These are phyloP conservation scores for Imbricaverruca yamaguchii DNA, from an alignment of 2,888 invertebrate genomes.

Conservation along the genomic window DNA sequence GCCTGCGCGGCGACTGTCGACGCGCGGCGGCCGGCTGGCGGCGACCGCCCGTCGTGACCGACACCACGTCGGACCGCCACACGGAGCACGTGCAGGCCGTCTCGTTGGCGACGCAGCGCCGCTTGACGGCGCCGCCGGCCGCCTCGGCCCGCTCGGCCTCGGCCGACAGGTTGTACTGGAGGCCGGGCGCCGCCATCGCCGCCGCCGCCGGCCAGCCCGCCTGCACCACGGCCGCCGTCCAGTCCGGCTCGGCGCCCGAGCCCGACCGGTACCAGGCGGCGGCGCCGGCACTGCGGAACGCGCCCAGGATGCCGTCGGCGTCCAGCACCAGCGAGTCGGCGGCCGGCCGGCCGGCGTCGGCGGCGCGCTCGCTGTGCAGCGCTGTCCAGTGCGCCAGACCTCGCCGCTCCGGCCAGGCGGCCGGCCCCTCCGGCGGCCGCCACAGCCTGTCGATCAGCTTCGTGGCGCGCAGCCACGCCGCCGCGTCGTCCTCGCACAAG, in stretches of 20 bases:
- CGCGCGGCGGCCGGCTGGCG: conserved; percentile 35
- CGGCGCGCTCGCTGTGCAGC: not conserved
- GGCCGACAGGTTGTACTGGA: not conserved
- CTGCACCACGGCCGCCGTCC: not conserved
- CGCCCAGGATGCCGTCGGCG: not conserved
- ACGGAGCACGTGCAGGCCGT: conserved; percentile 78
- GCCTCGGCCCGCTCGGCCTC: not conserved
- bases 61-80: conserved; percentile 86
- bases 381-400: not conserved
- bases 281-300: not conserved
- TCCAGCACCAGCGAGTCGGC: conserved; percentile 5
- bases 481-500: not conserved
- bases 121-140: not conserved
- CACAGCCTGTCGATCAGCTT: not conserved
- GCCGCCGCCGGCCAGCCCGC: not conserved
- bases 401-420: conserved; percentile 1
- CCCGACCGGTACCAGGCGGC: not conserved
- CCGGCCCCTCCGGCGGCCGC: not conserved
- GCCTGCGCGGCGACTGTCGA: conserved; percentile 49
- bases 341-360: not conserved
- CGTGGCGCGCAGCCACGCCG: not conserved
- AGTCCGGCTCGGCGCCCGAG: not conserved
- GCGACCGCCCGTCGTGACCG: conserved; percentile 46
- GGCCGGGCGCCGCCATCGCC: not conserved
- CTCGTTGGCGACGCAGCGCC: not conserved